Evolutionary conservation across 2,797 vertebrate species (phyloP).

Genomic region (Gambelia wislizenii): DNA sequence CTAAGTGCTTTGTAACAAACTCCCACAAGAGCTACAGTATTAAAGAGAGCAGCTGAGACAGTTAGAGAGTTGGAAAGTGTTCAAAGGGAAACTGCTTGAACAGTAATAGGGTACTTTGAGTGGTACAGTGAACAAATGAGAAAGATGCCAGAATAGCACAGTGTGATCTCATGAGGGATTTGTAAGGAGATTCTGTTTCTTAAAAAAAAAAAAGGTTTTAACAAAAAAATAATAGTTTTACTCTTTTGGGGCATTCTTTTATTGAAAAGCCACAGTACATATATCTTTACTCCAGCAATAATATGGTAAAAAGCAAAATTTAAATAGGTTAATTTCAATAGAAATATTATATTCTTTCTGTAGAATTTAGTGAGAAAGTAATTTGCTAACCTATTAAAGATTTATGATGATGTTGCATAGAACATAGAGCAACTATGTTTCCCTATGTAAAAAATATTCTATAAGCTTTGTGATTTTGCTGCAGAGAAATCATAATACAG

Average conservation of each 20-base stretch:
- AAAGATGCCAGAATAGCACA: neutral
- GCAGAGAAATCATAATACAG: constrained; percentile 8
- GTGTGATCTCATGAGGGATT: neutral
- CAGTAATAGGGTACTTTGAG: neutral
- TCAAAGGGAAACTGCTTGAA: constrained; percentile 2
- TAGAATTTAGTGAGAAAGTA: constrained; percentile 12
- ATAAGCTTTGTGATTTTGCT: neutral
- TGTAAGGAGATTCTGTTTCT: neutral
- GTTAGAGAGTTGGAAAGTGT: constrained; percentile 11
- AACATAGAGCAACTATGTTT: neutral
- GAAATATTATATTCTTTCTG: constrained; percentile 32
- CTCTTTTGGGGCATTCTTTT: neutral
- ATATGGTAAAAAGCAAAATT: constrained; percentile 35
- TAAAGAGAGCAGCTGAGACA: neutral
- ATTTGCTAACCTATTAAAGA: neutral
- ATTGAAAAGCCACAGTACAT: neutral
- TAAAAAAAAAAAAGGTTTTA: neutral
- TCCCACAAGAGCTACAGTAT: neutral
- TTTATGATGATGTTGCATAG: constrained; percentile 8
- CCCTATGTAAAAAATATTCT: neutral
- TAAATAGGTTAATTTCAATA: constrained; percentile 34
- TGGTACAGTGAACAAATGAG: neutral
- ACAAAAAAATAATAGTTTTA: neutral
- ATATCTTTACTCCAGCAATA: constrained; percentile 52
- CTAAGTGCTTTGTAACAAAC: constrained; percentile 15